Conservation (phyloP, 35 echinoderm and acorn worm species). For the Hemicentrotus pulcherrimus region DNA sequence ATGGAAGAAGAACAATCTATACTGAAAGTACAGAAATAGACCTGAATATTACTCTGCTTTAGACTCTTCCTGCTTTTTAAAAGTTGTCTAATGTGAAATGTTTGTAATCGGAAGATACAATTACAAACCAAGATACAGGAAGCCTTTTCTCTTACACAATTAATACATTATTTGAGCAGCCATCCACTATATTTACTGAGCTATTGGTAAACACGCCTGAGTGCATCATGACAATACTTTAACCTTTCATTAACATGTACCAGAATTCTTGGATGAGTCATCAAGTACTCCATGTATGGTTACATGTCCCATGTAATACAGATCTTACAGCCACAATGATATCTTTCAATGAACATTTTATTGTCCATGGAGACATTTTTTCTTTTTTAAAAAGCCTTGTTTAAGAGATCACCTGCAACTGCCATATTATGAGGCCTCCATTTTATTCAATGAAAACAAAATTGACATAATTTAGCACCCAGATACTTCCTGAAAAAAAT, state of each 20-base stretch:
- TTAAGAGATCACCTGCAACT: background rate
- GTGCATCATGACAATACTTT: background rate
- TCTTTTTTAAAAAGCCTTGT: background rate
- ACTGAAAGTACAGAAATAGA: too few species aligned
- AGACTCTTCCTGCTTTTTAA: background rate
- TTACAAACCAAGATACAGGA: background rate
- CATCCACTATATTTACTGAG: background rate
- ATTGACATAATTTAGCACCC: background rate
- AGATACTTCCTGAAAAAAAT: background rate
- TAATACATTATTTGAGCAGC: background rate
- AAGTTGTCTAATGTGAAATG: background rate
- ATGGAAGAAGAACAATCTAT: too few species aligned
- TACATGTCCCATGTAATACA: background rate
- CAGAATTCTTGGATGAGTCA: background rate
- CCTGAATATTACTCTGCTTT: too few species aligned
- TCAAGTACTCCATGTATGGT: background rate
- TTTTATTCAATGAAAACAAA: background rate
- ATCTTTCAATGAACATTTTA: background rate
- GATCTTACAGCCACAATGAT: background rate
- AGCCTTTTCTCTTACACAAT: background rate
- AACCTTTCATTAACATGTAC: background rate
- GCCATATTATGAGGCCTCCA: background rate
- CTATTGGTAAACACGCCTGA: slow-evolving; percentile 9
- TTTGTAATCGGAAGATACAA: background rate
- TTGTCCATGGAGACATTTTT: background rate